A percentile compares a stretch with the other conserved stretches of the same genome.
phyloP scores from a whole-genome alignment of 23 tunicate species.

The Styela clava region DNA sequence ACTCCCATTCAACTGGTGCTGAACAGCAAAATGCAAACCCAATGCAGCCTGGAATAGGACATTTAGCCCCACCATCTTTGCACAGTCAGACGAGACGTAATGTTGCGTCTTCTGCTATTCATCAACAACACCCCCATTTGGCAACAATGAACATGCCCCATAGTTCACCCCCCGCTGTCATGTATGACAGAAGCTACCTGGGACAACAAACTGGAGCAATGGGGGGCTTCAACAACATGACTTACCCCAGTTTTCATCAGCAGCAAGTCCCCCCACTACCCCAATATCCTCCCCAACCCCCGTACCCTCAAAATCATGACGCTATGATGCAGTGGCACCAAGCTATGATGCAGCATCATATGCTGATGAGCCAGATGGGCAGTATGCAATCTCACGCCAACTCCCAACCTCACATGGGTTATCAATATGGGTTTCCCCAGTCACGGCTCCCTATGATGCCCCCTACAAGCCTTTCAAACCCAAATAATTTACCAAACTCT shows the following conservation, averaged over 20 bases:
- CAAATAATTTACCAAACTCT: neutral
- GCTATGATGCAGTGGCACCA: neutral
- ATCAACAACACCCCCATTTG: constrained; percentile 9
- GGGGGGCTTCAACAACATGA: constrained; percentile 19
- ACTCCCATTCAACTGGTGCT: constrained; percentile 31
- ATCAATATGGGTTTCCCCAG: constrained; percentile 13
- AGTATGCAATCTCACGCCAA: neutral
- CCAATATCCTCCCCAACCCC: neutral
- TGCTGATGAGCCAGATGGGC: neutral
- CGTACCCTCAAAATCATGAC: constrained; percentile 9
- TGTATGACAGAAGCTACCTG: neutral
- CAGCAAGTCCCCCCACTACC: neutral
- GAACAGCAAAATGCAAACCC: constrained; percentile 8
- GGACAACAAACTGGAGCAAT: neutral
- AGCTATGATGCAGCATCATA: neutral
- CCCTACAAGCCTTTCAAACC: neutral
- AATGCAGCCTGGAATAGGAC: constrained; percentile 13
- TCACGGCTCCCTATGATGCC: neutral
- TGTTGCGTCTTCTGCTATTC: neutral
- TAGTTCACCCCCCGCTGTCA: constrained; percentile 31
- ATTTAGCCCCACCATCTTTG: constrained; percentile 15
- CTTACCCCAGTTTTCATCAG: constrained; percentile 13
- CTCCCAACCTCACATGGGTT: constrained; percentile 2
- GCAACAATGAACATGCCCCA: constrained; percentile 4
- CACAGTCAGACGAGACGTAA: constrained; percentile 18